A percentile compares a stretch with the other conserved stretches of the same genome.
Evolutionary conservation across 2,113 vertebrate species (phyloP).

Genomic region (Oryzias melastigma): DNA sequence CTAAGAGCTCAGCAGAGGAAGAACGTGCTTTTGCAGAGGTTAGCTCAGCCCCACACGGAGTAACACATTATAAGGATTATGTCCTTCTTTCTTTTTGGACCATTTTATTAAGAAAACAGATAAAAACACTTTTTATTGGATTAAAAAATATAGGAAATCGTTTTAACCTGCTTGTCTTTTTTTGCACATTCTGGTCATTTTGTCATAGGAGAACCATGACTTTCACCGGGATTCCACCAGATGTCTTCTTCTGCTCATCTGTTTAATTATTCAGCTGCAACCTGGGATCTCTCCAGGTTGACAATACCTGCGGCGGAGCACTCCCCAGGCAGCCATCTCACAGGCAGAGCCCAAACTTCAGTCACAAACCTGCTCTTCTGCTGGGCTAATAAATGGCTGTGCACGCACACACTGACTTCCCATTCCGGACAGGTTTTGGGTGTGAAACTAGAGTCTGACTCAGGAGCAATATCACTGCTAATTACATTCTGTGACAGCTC

Average conservation of each 20-base stretch:
- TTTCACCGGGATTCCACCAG: constrained; percentile 55
- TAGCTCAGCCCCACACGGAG: constrained; percentile 1
- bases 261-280: constrained; percentile 68
- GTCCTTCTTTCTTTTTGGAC: constrained; percentile 3
- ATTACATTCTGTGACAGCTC: constrained; percentile 50
- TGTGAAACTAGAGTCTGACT: constrained; percentile 40
- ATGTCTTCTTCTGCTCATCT: constrained; percentile 63
- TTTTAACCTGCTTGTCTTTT: background rate
- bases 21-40: constrained; percentile 3
- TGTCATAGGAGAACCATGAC: constrained; percentile 51
- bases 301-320: constrained; percentile 41
- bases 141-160: too few relatives aligned
- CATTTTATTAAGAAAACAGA: background rate
- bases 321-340: constrained; percentile 47
- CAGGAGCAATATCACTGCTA: constrained; percentile 58
- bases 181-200: constrained; percentile 26
- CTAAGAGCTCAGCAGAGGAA: constrained; percentile 7
- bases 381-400: constrained; percentile 45
- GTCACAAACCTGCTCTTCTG: constrained; percentile 38
- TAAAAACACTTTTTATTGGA: too few relatives aligned
- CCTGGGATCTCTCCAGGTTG: constrained; percentile 42
- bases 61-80: constrained; percentile 28
- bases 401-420: constrained; percentile 14
- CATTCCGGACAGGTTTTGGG: constrained; percentile 19
- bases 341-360: constrained; percentile 38